Evolutionary conservation across 2,888 invertebrate species (phyloP).

Genomic region (Dolichomitus sp.): DNA sequence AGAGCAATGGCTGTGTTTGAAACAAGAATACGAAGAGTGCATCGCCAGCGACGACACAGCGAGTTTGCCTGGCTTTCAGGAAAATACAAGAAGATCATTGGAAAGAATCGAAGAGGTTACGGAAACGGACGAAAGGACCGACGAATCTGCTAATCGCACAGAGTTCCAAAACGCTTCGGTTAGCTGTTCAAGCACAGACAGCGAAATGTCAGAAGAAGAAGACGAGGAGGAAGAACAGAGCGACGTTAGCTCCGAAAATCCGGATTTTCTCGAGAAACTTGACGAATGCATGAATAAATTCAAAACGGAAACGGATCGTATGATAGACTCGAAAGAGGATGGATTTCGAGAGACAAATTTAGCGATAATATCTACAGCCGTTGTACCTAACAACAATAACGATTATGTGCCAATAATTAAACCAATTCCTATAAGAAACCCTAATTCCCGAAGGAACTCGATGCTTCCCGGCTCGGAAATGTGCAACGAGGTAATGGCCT

Average conservation of each 20-base stretch:
- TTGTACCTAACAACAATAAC: slow-evolving; percentile 77
- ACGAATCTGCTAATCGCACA: slow-evolving; percentile 79
- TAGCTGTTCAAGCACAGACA: slow-evolving; percentile 83
- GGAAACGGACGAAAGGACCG: slow-evolving; percentile 84
- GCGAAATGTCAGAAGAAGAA: slow-evolving; percentile 82
- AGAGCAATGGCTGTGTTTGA: slow-evolving; percentile 94
- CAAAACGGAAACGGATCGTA: slow-evolving; percentile 90
- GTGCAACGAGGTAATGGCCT: slow-evolving; percentile 82
- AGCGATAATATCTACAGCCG: slow-evolving; percentile 72
- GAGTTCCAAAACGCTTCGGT: slow-evolving; percentile 82
- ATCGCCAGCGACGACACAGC: slow-evolving; percentile 88
- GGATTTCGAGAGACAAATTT: slow-evolving; percentile 74
- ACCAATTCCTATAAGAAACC: slow-evolving; percentile 81
- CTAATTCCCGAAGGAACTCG: slow-evolving; percentile 82
- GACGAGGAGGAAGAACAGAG: slow-evolving; percentile 86
- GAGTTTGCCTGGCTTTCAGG: slow-evolving; percentile 84
- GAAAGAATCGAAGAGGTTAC: slow-evolving; percentile 88
- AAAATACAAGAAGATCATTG: slow-evolving; percentile 87
- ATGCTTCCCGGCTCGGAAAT: slow-evolving; percentile 84
- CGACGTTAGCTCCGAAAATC: slow-evolving; percentile 88
- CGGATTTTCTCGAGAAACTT: slow-evolving; percentile 91
- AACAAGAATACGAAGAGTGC: slow-evolving; percentile 96
- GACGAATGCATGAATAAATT: slow-evolving; percentile 92
- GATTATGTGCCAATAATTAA: slow-evolving; percentile 79
- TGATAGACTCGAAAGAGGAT: slow-evolving; percentile 83